These are phyloP conservation scores for Seriola quinqueradiata DNA, from an alignment of 2,113 vertebrate species.

Conservation along the genomic window DNA sequence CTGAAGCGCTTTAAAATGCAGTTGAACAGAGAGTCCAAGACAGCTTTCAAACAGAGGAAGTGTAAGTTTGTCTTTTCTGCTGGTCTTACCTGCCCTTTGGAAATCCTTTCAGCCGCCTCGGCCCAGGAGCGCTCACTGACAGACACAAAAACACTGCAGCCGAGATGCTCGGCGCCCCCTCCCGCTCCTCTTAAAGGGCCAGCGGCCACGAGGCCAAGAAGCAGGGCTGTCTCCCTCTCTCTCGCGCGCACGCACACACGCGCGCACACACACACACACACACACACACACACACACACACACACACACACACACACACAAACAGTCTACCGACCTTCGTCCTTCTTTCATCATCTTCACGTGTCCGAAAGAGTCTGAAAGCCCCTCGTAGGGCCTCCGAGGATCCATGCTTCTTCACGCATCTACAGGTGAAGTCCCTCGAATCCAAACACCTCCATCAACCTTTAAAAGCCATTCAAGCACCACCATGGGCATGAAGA, in stretches of 20 bases:
- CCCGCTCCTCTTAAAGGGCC: slow-evolving; percentile 80
- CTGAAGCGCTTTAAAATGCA: neutral
- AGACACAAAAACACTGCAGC: slow-evolving; percentile 86
- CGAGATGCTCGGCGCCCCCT: slow-evolving; percentile 66
- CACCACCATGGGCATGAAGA: neutral
- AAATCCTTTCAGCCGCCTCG: slow-evolving; percentile 73
- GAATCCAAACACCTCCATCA: neutral
- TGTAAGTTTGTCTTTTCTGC: slow-evolving; percentile 15
- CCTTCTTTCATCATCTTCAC: neutral
- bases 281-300: neutral
- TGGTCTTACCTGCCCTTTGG: slow-evolving; percentile 77
- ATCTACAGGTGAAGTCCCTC: neutral
- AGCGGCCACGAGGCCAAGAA: slow-evolving; percentile 37
- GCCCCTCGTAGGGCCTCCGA: neutral
- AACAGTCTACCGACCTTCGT: neutral
- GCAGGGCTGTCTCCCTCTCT: neutral
- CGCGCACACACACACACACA: neutral
- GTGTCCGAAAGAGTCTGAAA: neutral
- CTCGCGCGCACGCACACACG: neutral
- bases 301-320: neutral
- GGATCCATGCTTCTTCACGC: neutral
- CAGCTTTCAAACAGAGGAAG: neutral
- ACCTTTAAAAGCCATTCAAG: neutral
- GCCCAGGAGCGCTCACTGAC: slow-evolving; percentile 84
- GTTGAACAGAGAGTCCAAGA: neutral